Conservation (phyloP, 1,140 invertebrate species). For the Scaptomyza graminum region DNA sequence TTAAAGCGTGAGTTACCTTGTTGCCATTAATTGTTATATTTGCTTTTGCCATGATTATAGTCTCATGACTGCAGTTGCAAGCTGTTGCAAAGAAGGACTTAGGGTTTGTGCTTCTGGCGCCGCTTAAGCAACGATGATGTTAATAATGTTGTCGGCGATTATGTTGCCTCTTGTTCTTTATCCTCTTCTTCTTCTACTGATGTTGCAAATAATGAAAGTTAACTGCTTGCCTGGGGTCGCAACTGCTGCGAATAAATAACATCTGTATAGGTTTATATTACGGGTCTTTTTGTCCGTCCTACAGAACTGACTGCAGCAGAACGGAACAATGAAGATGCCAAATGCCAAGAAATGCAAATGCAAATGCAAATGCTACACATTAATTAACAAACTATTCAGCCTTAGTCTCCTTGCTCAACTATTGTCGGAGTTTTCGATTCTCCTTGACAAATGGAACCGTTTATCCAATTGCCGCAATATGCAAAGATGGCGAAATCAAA, state of each 20-base stretch:
- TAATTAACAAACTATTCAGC: no score
- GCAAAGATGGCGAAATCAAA: not conserved
- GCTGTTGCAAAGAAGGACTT: slow-evolving; percentile 14
- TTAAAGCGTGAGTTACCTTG: slow-evolving; percentile 45
- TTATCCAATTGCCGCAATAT: slow-evolving; percentile 8
- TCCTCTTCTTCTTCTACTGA: slow-evolving; percentile 15
- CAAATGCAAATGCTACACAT: no score
- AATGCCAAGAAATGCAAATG: no score
- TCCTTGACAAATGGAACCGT: not conserved
- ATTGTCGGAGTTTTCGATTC: no score
- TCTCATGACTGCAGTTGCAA: slow-evolving; percentile 9
- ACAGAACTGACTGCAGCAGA: no score
- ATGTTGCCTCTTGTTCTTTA: slow-evolving; percentile 21
- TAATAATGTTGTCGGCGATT: slow-evolving; percentile 71
- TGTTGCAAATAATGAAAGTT: slow-evolving; percentile 17
- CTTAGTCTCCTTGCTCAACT: no score
- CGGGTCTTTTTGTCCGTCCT: no score
- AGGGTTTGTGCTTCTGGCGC: slow-evolving; percentile 8
- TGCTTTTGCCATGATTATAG: not conserved
- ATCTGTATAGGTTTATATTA: no score
- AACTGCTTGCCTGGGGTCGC: slow-evolving; percentile 12
- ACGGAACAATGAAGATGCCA: no score
- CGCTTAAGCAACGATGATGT: slow-evolving; percentile 57
- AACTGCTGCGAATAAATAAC: slow-evolving; percentile 1
- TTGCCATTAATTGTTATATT: not conserved